Conservation (phyloP, 37 sponge, comb jelly and placozoan species). For the Theonella swinhoei region DNA sequence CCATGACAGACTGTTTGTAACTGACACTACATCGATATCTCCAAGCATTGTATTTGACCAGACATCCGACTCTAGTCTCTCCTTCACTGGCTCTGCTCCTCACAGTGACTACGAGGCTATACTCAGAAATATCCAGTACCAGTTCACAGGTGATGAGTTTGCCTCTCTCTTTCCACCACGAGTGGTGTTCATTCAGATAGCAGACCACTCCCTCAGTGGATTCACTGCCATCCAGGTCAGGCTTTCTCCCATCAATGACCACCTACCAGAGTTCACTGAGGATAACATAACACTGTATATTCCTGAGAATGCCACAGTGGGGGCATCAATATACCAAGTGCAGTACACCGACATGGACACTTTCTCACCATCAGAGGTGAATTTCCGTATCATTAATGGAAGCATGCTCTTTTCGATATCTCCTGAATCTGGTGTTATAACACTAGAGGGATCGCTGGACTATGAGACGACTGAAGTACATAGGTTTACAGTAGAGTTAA, state of each 20-base stretch:
- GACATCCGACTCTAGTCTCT: not conserved
- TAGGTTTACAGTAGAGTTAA: constrained; percentile 10
- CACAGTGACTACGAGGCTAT: constrained; percentile 8
- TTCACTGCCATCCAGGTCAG: constrained; percentile 18
- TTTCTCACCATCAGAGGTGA: constrained; percentile 1
- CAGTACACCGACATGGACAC: constrained; percentile 47
- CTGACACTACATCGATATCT: not conserved
- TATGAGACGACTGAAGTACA: constrained; percentile 16
- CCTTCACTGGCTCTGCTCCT: constrained; percentile 28
- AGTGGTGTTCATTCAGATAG: constrained; percentile 10
- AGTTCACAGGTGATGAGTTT: constrained; percentile 43
- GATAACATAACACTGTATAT: not conserved
- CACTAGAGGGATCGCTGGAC: not conserved
- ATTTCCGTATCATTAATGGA: constrained; percentile 25
- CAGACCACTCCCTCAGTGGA: constrained; percentile 1
- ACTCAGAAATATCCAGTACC: constrained; percentile 21
- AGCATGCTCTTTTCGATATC: constrained; percentile 43
- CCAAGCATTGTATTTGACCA: not conserved
- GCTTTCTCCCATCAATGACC: constrained; percentile 64
- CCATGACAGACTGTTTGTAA: constrained; percentile 10
- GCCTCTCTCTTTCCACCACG: constrained; percentile 1
- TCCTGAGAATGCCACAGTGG: constrained; percentile 50
- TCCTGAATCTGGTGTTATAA: constrained; percentile 17
- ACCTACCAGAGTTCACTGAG: constrained; percentile 54
- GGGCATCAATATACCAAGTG: constrained; percentile 32